phyloP scores from a whole-genome alignment of 2,797 vertebrate species.

The Hybognathus amarus region DNA sequence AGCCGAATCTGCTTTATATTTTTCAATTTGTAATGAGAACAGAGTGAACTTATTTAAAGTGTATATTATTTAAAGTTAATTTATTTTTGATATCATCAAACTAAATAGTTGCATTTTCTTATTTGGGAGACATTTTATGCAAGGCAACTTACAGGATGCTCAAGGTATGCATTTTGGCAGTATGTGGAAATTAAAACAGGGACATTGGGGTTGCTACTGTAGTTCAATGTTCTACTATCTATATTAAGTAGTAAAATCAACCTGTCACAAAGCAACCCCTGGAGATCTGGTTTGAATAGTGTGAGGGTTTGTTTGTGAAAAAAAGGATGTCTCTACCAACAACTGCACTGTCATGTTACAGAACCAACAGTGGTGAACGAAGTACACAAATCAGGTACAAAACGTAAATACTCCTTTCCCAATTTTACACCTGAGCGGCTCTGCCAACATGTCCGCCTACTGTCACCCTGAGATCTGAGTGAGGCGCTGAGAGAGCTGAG shows the following conservation, averaged over 20 bases:
- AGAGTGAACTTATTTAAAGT: not conserved
- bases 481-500: not conserved
- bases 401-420: not conserved
- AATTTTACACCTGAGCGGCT: not conserved
- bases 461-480: no score
- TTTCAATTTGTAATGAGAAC: not conserved
- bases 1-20: not conserved
- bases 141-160: not conserved
- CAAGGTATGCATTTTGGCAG: not conserved
- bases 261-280: not conserved
- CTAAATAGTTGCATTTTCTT: not conserved
- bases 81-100: not conserved
- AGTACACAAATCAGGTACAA: not conserved
- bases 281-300: not conserved
- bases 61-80: no score
- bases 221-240: not conserved
- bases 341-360: not conserved
- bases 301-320: not conserved
- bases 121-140: not conserved
- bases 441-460: no score
- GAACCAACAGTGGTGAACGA: not conserved
- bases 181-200: not conserved
- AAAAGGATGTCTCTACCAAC: not conserved
- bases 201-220: not conserved
- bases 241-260: not conserved